These are phyloP conservation scores for Propsilocerus akamusi DNA, from an alignment of 1,140 invertebrate species.

Conservation along the genomic window DNA sequence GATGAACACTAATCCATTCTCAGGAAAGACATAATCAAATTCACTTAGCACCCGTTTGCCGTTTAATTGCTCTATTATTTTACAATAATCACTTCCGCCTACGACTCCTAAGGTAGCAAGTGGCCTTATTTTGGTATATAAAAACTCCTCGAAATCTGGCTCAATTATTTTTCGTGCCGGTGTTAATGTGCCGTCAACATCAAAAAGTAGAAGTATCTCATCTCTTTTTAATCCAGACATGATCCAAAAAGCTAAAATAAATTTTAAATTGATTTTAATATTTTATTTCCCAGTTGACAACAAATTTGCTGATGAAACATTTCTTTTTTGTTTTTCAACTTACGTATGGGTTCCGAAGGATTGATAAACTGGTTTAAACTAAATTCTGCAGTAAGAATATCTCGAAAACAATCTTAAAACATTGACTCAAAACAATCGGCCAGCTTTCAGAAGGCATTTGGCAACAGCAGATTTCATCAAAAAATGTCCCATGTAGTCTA, in stretches of 20 bases:
- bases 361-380: too few species aligned
- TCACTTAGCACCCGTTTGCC: conserved; percentile 46
- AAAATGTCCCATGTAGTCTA: neutral
- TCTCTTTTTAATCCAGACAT: neutral
- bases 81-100: conserved; percentile 80
- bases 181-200: conserved; percentile 90
- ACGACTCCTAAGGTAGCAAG: conserved; percentile 61
- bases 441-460: neutral
- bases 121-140: conserved; percentile 45
- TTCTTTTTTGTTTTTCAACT: too few species aligned
- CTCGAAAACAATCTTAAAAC: too few species aligned
- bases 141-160: conserved; percentile 48
- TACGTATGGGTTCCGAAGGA: too few species aligned
- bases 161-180: conserved; percentile 55
- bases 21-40: conserved; percentile 83
- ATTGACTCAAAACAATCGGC: neutral
- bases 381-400: too few species aligned
- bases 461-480: neutral
- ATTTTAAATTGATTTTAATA: too few species aligned
- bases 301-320: too few species aligned
- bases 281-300: too few species aligned
- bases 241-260: too few species aligned
- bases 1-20: conserved; percentile 83
- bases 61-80: conserved; percentile 79
- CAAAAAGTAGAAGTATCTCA: conserved; percentile 57